Conservation (phyloP, 1,140 invertebrate species). For the Leptoteleia sp. region DNA sequence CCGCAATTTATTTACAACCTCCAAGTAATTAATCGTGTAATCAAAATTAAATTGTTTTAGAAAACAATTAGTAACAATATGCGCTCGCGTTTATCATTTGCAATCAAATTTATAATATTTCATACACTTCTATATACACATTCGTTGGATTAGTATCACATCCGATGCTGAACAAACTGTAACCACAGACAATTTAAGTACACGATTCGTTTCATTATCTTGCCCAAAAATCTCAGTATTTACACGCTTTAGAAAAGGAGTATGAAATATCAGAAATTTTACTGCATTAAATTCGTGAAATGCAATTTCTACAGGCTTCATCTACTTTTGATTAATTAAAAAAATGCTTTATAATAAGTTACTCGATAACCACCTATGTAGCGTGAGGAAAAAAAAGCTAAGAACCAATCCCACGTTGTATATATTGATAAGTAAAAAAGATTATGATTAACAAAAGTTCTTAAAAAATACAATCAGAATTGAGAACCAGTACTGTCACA, state of each 20-base stretch:
- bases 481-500: conserved; percentile 20
- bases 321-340: conserved; percentile 3
- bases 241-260: conserved; percentile 25
- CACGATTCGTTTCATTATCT: background rate
- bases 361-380: conserved; percentile 30
- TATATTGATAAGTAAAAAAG: conserved; percentile 46
- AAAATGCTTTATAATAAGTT: conserved; percentile 48
- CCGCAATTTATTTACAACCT: conserved; percentile 38
- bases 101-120: conserved; percentile 53
- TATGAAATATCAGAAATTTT: conserved; percentile 60
- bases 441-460: conserved; percentile 19
- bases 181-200: conserved; percentile 4
- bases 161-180: background rate
- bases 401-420: conserved; percentile 5
- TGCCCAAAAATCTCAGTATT: conserved; percentile 25
- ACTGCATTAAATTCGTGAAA: conserved; percentile 44
- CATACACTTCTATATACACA: conserved; percentile 44
- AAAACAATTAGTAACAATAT: conserved; percentile 40
- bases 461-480: conserved; percentile 30
- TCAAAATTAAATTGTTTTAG: conserved; percentile 22
- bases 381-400: conserved; percentile 25
- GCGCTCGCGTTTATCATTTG: conserved; percentile 32
- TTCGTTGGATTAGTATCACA: conserved; percentile 25
- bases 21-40: conserved; percentile 16
- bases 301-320: conserved; percentile 50